Base-by-base conservation (phyloP, 37 sponge, comb jelly and placozoan species). In the Axinella damicornis region DNA sequence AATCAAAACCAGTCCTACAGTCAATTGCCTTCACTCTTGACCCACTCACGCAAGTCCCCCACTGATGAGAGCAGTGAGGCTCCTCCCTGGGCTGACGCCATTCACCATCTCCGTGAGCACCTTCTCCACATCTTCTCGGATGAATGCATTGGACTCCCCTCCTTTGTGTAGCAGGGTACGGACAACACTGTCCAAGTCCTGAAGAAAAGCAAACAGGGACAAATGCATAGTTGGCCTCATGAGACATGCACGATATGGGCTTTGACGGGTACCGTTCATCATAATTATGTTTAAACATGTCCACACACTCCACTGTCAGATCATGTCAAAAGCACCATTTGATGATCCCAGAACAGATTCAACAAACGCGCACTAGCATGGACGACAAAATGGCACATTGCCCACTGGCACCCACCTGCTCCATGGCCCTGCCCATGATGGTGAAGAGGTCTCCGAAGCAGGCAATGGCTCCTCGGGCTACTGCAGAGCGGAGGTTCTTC, bases 401-500 rank as follows among this genome's bases (percentile, higher is more conserved):
- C n/a, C 18, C 28, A 30, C 67, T 33, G 18, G 17, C 28, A 39
- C 78, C 62, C 36, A 90, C 92, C 69, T 62, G 77, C 64, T 96
- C 97, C 89, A 96, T 88, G 34, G 68, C 63, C 37, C 53, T 64
- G 4, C 85, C 84, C 38, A 94, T 66, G 33, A n/a, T 56, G 28
- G 70, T 53, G 52, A 93, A 96, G 67, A 96, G 57, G 58, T 92
- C 89, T 30, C 87, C 86, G 17, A 96, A 39, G 52, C 96, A 91
- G 32, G 72, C 85, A 81, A 94, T 89, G 18, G 97, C 97, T 56
- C 65, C 90, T n/a, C 89, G 76, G 25, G 95, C 76, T 30, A 96
- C 95, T 39, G 82, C 66, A n/a, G 94, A 93, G 0, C 97, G 89
- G 27, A 96, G 80, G 66, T 96, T 96, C 87, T 91, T 91, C 30